Conservation (phyloP, 1,140 invertebrate species). For the Heliothis virescens region DNA sequence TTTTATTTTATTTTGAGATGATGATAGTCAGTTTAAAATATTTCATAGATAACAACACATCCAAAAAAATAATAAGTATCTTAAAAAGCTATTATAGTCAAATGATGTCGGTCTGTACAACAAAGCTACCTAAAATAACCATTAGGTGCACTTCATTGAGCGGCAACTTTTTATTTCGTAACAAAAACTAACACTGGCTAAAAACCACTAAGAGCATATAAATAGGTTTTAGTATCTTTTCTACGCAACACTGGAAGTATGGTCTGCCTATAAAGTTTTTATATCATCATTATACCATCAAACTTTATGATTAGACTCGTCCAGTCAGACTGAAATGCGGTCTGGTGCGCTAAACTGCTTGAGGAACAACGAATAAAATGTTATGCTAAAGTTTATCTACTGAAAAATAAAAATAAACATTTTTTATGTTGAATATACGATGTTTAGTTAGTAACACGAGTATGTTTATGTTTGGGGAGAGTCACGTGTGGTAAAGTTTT, state of each 20-base stretch:
- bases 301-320: slow-evolving; percentile 55
- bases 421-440: slow-evolving; percentile 4
- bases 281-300: slow-evolving; percentile 53
- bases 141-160: slow-evolving; percentile 2
- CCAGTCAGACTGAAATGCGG: slow-evolving; percentile 38
- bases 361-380: slow-evolving; percentile 27
- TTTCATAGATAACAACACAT: too few relatives aligned
- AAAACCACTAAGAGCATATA: slow-evolving; percentile 37
- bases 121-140: neutral
- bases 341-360: slow-evolving; percentile 35
- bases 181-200: slow-evolving; percentile 14
- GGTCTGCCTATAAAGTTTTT: slow-evolving; percentile 53
- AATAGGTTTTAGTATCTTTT: slow-evolving; percentile 49
- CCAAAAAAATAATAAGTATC: too few relatives aligned
- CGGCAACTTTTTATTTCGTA: slow-evolving; percentile 25
- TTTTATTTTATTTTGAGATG: too few relatives aligned
- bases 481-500: slow-evolving; percentile 6
- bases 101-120: neutral
- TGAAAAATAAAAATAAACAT: slow-evolving; percentile 25
- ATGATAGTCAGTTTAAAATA: too few relatives aligned
- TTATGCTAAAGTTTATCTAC: slow-evolving; percentile 5
- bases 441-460: slow-evolving; percentile 32
- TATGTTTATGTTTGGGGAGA: slow-evolving; percentile 25
- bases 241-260: slow-evolving; percentile 41
- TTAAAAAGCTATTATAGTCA: too few relatives aligned